phyloP scores from a whole-genome alignment of 2,113 vertebrate genomes.

The Pseudorectes ferrugineus region DNA sequence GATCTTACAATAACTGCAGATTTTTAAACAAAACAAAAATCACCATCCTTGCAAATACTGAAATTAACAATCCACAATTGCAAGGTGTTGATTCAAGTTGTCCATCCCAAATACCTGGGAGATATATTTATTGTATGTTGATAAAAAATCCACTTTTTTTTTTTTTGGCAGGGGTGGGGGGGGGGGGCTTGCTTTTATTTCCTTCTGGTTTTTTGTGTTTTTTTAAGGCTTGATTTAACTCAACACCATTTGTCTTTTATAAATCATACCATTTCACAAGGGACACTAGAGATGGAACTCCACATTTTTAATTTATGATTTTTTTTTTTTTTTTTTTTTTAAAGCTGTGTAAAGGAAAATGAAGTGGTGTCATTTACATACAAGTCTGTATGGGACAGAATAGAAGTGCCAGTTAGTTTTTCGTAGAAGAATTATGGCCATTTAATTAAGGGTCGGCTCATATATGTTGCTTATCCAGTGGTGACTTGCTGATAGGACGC shows the following conservation, averaged over 20 bases:
- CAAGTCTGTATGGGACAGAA: conserved; percentile 78
- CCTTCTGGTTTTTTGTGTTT: neutral
- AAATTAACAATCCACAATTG: conserved; percentile 68
- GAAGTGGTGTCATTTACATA: conserved; percentile 74
- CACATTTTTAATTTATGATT: conserved; percentile 85
- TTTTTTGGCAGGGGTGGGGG: neutral
- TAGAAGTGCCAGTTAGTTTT: conserved; percentile 81
- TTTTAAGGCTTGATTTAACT: conserved; percentile 72
- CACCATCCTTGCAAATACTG: conserved; percentile 73
- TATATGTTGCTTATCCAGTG: conserved; percentile 70
- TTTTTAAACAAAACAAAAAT: conserved; percentile 75
- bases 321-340: conserved; percentile 64
- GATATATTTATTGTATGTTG: conserved; percentile 87
- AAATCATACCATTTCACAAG: conserved; percentile 72
- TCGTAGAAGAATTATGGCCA: conserved; percentile 68
- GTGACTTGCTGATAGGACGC: conserved; percentile 58
- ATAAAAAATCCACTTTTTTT: conserved; percentile 70
- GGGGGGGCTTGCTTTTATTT: conserved; percentile 28
- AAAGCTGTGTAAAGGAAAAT: conserved; percentile 74
- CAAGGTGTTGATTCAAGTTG: conserved; percentile 78
- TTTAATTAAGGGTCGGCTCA: conserved; percentile 74
- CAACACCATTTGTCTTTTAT: conserved; percentile 80
- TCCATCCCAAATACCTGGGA: conserved; percentile 80
- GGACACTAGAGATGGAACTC: conserved; percentile 76
- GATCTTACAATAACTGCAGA: conserved; percentile 82